phyloP scores from a whole-genome alignment of 1,140 invertebrate genomes.

The Orchestia grillus region DNA sequence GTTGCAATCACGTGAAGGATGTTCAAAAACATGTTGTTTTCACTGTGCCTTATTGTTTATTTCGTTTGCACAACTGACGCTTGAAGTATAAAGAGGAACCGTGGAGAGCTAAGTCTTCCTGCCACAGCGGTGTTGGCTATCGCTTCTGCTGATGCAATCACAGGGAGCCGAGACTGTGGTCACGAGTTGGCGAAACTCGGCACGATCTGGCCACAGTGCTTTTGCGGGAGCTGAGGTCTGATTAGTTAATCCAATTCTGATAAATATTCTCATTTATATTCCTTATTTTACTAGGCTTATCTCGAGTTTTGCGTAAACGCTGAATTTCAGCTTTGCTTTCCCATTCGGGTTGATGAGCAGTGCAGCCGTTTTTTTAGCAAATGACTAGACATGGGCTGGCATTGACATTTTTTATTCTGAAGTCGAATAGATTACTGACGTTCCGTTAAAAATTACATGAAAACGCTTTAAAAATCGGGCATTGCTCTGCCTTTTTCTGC shows the following conservation, averaged over 20 bases:
- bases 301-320: background rate
- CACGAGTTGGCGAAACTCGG: background rate
- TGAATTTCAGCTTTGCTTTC: background rate
- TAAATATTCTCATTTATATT: background rate
- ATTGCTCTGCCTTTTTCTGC: no score
- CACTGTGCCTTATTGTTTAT: background rate
- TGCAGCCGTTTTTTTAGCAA: no score
- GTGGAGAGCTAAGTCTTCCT: background rate
- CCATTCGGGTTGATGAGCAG: background rate
- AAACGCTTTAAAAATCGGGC: no score
- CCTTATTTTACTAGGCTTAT: background rate
- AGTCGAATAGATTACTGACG: no score
- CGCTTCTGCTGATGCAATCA: background rate
- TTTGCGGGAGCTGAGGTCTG: background rate
- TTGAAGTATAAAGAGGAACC: background rate
- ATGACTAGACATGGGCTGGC: no score
- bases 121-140: background rate
- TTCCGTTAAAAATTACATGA: no score
- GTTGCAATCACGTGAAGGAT: background rate
- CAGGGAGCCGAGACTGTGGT: background rate
- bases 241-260: background rate
- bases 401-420: no score
- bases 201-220: background rate
- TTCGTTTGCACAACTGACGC: background rate
- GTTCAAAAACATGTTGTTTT: background rate